Conservation (phyloP, 2,888 invertebrate genomes). For the Megastigmus dorsalis region DNA sequence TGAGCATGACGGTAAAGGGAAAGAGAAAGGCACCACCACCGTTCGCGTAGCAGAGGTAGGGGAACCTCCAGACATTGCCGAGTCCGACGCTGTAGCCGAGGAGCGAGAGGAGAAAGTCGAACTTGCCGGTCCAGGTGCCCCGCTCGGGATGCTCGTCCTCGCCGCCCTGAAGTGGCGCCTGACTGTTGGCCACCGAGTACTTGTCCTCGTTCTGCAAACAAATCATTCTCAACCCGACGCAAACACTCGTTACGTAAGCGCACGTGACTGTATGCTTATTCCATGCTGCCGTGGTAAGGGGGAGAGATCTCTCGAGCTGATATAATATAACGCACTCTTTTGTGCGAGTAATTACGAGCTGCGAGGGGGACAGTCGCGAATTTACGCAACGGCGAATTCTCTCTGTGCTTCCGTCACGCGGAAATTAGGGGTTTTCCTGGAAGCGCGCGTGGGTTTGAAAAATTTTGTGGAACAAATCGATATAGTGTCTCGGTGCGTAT, state of each 20-base stretch:
- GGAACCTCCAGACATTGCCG: slow-evolving; percentile 86
- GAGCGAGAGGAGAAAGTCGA: slow-evolving; percentile 83
- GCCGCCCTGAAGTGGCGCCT: slow-evolving; percentile 73
- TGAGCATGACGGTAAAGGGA: slow-evolving; percentile 87
- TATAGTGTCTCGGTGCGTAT: no score
- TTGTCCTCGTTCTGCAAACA: slow-evolving; percentile 73
- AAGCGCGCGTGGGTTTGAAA: no score
- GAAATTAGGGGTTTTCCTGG: no score
- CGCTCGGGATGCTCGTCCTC: slow-evolving; percentile 77
- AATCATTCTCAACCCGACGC: background rate
- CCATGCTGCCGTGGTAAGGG: no score
- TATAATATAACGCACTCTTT: no score
- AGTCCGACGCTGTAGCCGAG: slow-evolving; percentile 84
- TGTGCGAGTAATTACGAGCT: no score
- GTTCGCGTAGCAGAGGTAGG: slow-evolving; percentile 85
- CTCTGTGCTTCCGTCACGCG: no score
- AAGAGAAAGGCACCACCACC: slow-evolving; percentile 89
- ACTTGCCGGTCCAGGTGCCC: slow-evolving; percentile 85
- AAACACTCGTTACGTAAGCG: background rate
- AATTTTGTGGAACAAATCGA: no score
- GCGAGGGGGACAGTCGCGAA: no score
- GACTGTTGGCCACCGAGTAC: slow-evolving; percentile 75
- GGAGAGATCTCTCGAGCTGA: no score
- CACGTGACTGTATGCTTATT: no score
- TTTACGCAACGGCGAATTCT: no score